Evolutionary conservation across 2,113 vertebrate species (phyloP).

Genomic region (Odocoileus virginianus): DNA sequence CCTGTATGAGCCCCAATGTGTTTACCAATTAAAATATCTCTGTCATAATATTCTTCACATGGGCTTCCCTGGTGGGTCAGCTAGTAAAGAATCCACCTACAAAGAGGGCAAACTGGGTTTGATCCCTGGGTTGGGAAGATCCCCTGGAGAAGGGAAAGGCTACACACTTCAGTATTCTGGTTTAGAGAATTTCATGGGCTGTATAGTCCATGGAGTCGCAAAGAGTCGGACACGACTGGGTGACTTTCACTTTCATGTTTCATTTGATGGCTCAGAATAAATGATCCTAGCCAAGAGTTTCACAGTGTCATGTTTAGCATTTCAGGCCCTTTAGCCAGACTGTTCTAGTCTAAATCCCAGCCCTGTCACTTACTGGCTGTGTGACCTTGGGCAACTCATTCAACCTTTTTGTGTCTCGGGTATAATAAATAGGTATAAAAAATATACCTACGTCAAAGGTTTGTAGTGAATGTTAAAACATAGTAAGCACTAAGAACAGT

Average conservation of each 20-base stretch:
- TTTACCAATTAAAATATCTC: not conserved
- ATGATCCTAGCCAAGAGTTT: not conserved
- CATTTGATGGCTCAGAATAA: not conserved
- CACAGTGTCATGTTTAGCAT: not conserved
- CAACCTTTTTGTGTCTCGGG: not conserved
- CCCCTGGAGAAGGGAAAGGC: not conserved
- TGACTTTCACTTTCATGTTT: not conserved
- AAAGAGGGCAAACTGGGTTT: rapidly evolving
- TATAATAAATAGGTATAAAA: not conserved
- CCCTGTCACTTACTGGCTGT: not conserved
- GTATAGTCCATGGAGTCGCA: not conserved
- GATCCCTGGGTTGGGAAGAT: not conserved
- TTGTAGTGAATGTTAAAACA: not conserved
- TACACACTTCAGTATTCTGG: not conserved
- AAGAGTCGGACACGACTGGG: rapidly evolving
- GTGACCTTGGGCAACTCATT: not conserved
- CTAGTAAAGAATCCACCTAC: not conserved
- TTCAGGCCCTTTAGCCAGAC: not conserved
- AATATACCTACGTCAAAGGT: not conserved
- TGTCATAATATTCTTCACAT: not conserved
- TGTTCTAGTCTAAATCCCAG: not conserved
- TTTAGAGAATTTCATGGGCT: not conserved
- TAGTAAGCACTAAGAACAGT: not conserved
- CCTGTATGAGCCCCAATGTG: not conserved
- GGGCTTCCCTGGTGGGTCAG: not conserved